Evolutionary conservation across 2,888 invertebrate genomes (phyloP), one percentile per base, ranked within the genome.

Genomic region (Thymelicus acteon): DNA sequence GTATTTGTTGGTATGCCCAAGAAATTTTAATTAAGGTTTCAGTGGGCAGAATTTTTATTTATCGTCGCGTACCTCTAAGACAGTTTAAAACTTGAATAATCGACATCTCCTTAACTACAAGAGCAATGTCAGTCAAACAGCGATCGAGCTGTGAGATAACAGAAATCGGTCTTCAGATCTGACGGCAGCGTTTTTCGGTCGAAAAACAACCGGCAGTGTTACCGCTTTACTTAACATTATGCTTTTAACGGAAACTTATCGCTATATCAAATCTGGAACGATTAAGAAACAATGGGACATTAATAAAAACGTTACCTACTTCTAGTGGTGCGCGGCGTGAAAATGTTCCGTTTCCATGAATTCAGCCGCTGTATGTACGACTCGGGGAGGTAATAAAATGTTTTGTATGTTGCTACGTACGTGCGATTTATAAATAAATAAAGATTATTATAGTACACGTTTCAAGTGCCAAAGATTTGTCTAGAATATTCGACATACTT

Each of bases 241-340:
- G 85, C 85, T 89, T 91, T 90, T 89, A 89, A 88, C 85, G 84
- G 82, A 87, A 86, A 88, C 85, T 89, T 92, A 91, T 92, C 90
- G 84, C 80, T 79, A 79, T 86, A 89, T 88, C 84, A 87, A 88
- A 91, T 91, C 89, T 83, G 79, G 82, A 86, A 80, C 80, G 89
- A 92, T 91, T 90, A 90, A 84, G 86, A 89, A 92, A 92, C 93
- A 92, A 93, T 92, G 85, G 92, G 81, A 87, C 87, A 87, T 90
- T 88, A 91, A 90, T 91, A 89, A 89, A 91, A 89, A 85, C 79
- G 76, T 76, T 77, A 75, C 72, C 84, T 81, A 76, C 72, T 84
- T 81, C 84, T 86, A 83, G 78, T 80, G 79, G 86, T 85, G 89
- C 90, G 81, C 82, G 78, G 86, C 91, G 86, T 89, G 84, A 83